phyloP scores from a whole-genome alignment of 2,113 vertebrate genomes.

The Eidolon helvum region DNA sequence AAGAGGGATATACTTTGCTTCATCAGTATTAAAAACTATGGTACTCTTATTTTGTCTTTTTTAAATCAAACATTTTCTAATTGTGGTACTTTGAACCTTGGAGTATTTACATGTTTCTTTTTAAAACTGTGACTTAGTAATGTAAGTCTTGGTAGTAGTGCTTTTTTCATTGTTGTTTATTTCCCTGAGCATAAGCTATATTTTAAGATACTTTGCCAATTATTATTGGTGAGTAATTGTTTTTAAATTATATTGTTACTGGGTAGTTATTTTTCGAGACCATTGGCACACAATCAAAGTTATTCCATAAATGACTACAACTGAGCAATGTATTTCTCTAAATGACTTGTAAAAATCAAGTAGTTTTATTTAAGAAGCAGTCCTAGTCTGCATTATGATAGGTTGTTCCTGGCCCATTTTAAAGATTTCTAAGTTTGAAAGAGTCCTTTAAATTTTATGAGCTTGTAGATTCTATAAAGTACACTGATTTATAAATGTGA shows the following conservation, averaged over 20 bases:
- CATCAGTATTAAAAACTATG: conserved; percentile 84
- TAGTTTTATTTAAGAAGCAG: conserved; percentile 29
- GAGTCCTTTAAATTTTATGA: conserved; percentile 41
- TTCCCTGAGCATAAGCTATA: conserved; percentile 71
- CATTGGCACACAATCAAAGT: conserved; percentile 33
- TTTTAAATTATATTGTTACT: conserved; percentile 51
- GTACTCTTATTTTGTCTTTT: conserved; percentile 78
- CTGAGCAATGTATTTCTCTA: conserved; percentile 33
- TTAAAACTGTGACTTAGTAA: conserved; percentile 78
- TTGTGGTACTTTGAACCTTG: conserved; percentile 79
- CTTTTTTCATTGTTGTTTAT: conserved; percentile 22
- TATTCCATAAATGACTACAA: conserved; percentile 2
- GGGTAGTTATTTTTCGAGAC: conserved; percentile 46
- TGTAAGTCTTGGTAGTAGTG: conserved; percentile 68
- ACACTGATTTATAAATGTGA: conserved; percentile 12
- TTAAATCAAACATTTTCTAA: conserved; percentile 67
- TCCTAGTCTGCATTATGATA: background rate
- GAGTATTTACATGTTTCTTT: conserved; percentile 77
- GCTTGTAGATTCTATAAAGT: background rate
- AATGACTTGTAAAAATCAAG: background rate
- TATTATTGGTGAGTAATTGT: conserved; percentile 36
- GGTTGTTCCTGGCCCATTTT: background rate
- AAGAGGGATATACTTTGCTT: conserved; percentile 75
- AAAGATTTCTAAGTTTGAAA: conserved; percentile 1
- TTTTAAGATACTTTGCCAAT: conserved; percentile 56